Base-by-base conservation (phyloP, 1,140 invertebrate species). In the Coelopa frigida region DNA sequence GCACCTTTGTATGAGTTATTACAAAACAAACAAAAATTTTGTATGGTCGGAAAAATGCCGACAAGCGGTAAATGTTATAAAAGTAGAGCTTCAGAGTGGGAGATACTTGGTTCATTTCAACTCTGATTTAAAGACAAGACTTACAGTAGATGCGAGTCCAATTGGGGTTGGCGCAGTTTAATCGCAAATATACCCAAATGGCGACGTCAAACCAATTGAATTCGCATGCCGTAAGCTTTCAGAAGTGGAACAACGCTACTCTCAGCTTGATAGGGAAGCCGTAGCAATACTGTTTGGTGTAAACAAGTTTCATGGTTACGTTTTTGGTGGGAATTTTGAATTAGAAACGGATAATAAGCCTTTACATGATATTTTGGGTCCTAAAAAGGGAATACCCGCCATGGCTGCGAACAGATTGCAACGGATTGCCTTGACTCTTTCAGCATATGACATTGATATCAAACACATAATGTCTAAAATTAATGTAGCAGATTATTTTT, bases 341-440 rank as follows among this genome's bases (percentile, higher is more conserved):
- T 12, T 75, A 76, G 46, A 70, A 12, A 76, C 68, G 6, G 74
- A 77, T 46, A 72, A 76, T 48, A 68, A 70, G 40, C 72, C 72
- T 3, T 47, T 76, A 20, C 48, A 15, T 43, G 61, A 31, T 55
- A 66, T 75, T 15, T 70, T 73, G 39, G 53, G 53, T 12, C 51
- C 56, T 4, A 57, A 61, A 20, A 57, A 52, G 29, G 48, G 50
- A 27, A 53, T 75, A 24, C 68, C 70, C 12, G 42, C 51, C 8
- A 50, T 61, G 45, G 37, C 45, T 3, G 24, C 26, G 12, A 47
- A 39, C 15, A 44, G 66, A n/a, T 42, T 70, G 38, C 56, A 58
- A 41, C 56, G 56, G 17, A 68, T 60, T 24, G 54, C 59, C 8
- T 21, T 67, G 12, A 50, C 52, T 33, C 44, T 65, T 33, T 40